phyloP scores from a whole-genome alignment of 2,888 invertebrate genomes.

The Standfussiana lucernea region DNA sequence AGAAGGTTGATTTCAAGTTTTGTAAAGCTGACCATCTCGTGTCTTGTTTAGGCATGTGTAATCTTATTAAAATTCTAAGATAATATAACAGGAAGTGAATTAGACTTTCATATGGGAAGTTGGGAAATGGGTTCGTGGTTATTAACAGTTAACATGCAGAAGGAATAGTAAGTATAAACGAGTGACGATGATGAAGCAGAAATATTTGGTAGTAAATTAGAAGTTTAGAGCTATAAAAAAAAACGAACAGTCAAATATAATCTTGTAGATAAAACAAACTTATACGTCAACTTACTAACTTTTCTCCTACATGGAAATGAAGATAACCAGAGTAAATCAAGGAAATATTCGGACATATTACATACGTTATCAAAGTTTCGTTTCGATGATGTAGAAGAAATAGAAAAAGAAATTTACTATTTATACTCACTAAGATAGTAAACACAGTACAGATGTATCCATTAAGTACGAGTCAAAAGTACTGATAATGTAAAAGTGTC shows the following conservation, averaged over 20 bases:
- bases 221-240: background rate
- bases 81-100: slow-evolving; percentile 40
- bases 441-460: background rate
- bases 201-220: background rate
- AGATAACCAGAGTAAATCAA: background rate
- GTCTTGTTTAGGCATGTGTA: slow-evolving; percentile 6
- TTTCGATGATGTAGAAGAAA: background rate
- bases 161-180: background rate
- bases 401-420: background rate
- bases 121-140: slow-evolving; percentile 30
- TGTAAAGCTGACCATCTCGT: slow-evolving; percentile 29
- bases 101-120: slow-evolving; percentile 24
- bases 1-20: slow-evolving; percentile 19
- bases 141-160: slow-evolving; percentile 6
- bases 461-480: slow-evolving; percentile 2
- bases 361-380: background rate
- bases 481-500: background rate
- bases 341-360: background rate
- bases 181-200: background rate
- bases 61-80: slow-evolving; percentile 51
- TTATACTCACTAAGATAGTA: background rate
- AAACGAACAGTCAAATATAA: background rate
- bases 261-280: background rate
- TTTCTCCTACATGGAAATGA: too few relatives aligned
- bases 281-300: background rate